Conservation (phyloP, 2,888 invertebrate species). For the Galerucella nymphaeae region DNA sequence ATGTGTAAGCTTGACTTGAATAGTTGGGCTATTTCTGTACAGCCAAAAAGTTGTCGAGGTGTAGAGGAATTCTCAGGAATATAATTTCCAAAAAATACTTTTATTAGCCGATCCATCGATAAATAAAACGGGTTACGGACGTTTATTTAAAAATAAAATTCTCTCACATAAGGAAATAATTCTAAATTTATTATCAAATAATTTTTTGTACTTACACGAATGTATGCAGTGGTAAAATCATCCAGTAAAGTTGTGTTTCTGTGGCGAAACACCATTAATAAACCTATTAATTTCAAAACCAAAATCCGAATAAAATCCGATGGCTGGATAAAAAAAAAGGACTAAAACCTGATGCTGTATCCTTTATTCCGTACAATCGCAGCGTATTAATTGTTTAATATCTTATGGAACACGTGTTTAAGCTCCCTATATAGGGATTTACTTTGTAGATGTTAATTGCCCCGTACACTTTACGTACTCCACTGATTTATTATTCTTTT, state of each 20-base stretch:
- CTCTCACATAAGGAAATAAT: conserved; percentile 32
- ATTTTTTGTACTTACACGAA: conserved; percentile 43
- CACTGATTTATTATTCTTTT: conserved; percentile 49
- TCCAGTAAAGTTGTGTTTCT: conserved; percentile 49
- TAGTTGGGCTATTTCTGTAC: too few relatives aligned
- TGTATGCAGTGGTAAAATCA: conserved; percentile 43
- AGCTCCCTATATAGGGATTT: conserved; percentile 63
- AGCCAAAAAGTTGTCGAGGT: too few relatives aligned
- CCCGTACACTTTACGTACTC: conserved; percentile 52
- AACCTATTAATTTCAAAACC: conserved; percentile 62
- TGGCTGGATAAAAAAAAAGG: conserved; percentile 58
- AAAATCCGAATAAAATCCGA: conserved; percentile 60
- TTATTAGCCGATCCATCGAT: too few relatives aligned
- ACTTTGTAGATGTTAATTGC: conserved; percentile 65
- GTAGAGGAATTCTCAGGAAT: too few relatives aligned
- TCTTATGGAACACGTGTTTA: conserved; percentile 64
- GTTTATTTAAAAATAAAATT: conserved; percentile 39
- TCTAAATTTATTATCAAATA: conserved; percentile 44
- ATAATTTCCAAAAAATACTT: too few relatives aligned
- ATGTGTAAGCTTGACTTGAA: too few relatives aligned
- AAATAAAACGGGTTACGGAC: conserved; percentile 7
- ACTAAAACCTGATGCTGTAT: conserved; percentile 51
- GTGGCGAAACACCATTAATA: conserved; percentile 58
- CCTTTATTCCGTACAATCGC: conserved; percentile 47
- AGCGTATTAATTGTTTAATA: conserved; percentile 64